Evolutionary conservation across 2,113 vertebrate species (phyloP), one percentile per base, ranked within the genome.

Genomic region (Cathartes aura): DNA sequence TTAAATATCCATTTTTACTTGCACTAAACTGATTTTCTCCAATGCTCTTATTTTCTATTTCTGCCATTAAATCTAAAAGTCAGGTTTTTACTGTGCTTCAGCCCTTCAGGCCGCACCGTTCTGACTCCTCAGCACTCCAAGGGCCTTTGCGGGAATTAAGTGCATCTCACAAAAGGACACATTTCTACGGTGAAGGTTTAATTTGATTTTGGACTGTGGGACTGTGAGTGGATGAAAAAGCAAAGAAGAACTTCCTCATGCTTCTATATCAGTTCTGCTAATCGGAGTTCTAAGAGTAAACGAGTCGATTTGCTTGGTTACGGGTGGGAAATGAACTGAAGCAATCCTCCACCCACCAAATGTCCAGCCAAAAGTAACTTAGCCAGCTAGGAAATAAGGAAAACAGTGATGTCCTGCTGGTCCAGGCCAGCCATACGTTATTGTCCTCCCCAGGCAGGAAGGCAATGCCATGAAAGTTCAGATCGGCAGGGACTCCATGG

Each of bases 111-210:
- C 74, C 2, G 1, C 2, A 5, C 62, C 5, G 0, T 97, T 96
- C 87, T 95, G 95, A 92, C 74, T 93, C 78, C 87, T 97, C 96
- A 97, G 96, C 93, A 94, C 32, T 94, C 87, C 47, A 38, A 40
- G 70, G 29, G n/a, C 66, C 74, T 88, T 43, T 82, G 87, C 14
- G 5, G 74, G 90, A 94, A 90, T 94, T 96, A 95, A 83, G 42
- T 70, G 53, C 45, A 36, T 85, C 64, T 87, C 82, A 86, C 85
- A 95, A 96, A 93, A 82, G 90, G 74, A 76, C 95, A 86, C 24
- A 90, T 94, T 97, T 94, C 82, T 52, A 53, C 82, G 85, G 58
- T 88, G 85, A 94, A 79, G 29, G 48, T 90, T 94, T 91, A 68
- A 94, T 92, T 92, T 95, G 58, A 78, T 88, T 88, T 79, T 75